Percentiles rank a stretch among this genome's conserved stretches.
Conservation (phyloP, 1,140 invertebrate species). For the Brachionus sp. region DNA sequence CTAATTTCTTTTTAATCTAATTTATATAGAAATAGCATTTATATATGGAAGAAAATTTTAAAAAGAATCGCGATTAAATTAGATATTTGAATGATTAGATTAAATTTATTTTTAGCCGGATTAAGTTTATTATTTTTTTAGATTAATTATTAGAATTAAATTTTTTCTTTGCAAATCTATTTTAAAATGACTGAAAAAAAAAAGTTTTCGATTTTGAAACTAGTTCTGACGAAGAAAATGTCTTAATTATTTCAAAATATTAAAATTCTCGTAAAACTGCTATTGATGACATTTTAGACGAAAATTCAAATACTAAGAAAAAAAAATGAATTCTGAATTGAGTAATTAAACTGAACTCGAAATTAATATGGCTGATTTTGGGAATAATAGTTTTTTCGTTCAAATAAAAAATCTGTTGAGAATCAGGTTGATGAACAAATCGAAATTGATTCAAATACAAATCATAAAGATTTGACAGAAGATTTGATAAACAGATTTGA, state of each 20-base stretch:
- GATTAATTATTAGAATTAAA: background rate
- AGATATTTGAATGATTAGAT: background rate
- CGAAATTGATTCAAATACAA: background rate
- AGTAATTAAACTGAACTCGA: background rate
- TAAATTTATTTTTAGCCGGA: background rate
- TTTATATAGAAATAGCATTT: background rate
- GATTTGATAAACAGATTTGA: background rate
- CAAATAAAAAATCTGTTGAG: background rate
- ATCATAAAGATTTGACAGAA: background rate
- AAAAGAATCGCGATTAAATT: background rate
- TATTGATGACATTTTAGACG: background rate
- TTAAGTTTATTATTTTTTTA: background rate
- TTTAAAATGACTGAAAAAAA: conserved; percentile 2
- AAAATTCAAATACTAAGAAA: background rate
- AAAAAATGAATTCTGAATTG: background rate
- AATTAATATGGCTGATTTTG: no score
- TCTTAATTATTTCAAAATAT: background rate
- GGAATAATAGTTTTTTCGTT: background rate
- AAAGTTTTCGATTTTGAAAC: background rate
- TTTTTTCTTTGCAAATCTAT: background rate
- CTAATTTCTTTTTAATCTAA: background rate
- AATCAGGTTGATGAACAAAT: background rate
- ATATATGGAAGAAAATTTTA: background rate
- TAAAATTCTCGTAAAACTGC: background rate
- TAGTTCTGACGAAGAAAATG: conserved; percentile 15